Base-by-base conservation (phyloP, 2,888 invertebrate species). In the Sphecodes monilicornis region DNA sequence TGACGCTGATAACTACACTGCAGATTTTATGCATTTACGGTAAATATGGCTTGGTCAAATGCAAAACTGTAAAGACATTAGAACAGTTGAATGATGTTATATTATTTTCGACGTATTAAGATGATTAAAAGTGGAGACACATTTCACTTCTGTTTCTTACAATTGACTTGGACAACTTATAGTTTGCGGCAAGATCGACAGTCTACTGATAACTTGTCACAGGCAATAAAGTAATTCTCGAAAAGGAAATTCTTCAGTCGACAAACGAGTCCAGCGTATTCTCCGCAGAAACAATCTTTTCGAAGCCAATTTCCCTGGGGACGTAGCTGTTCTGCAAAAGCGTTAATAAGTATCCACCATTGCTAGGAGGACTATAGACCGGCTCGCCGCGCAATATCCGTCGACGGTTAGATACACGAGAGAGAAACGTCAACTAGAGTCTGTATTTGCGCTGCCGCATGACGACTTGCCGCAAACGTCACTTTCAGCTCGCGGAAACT, bases 351-450 rank as follows among this genome's bases (percentile, higher is more conserved):
- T 57, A 41, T 41, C 57, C 60, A 39, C 11, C 46, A 76, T 76
- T 36, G 16, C 36, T 36, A 66, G 66, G 10, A 32, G 41, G 22
- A n/a, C 36, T 39, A 36, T 66, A 50, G 41, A 46, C 72, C 39
- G 39, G 46, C 39, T 16, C 36, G 26, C n/a, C 74, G 50, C 36
- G 60, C 68, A 79, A 82, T 78, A 82, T 82, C 74, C 82, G 78
- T 50, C 29, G 39, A 16, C n/a, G 79, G 64, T 60, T 73, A 36
- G 50, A 36, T 64, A 50, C 74, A 32, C 64, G 64, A 18, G 70
- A n/a, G 18, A 39, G 41, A 69, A 69, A 77, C 72, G 71, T 26
- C 54, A 29, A 18, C 46, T 16, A 16, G 57, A n/a, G 41, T 69
- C 73, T 78, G 60, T 78, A 69, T 80, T 83, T 80, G 18, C 76